Evolutionary conservation across 1,140 invertebrate genomes (phyloP), one percentile per base, ranked within the genome.

Genomic region (Tetramorium alpestre): DNA sequence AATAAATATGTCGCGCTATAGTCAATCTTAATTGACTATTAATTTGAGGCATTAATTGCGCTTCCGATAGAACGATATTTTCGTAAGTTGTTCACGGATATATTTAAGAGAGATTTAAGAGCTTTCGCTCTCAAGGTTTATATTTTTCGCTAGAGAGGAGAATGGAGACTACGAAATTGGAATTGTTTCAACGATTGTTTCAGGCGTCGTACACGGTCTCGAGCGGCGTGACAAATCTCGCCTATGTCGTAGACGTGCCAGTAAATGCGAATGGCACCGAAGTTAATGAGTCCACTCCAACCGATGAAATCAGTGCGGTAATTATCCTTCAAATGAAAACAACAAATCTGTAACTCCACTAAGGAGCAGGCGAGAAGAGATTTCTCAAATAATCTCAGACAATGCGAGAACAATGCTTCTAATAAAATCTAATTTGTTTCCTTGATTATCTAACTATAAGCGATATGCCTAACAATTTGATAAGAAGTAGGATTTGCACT

Each of bases 221-320:
- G n/a, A 41, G n/a, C 47, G 77, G 62, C 47, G 13, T 67, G 13
- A 80, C 51, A 44, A 80, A 80, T 80, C 33, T 0, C 10, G 62
- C 47, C 13, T 69, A 67, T 38, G 47, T 80, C 22, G 10, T 41
- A 28, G 62, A 80, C 47, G 47, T 56, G 8, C 51, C 62, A 3
- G 8, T 28, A 22, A 69, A 69, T 41, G 4, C 3, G 18, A 38
- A 80, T 67, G 33, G n/a, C 51, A 13, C 41, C 28, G 77, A 51
- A 41, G 10, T n/a, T 38, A 80, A 65, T 22, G 62, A n/a, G 3
- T 0, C 62, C 13, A 51, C n/a, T 22, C 28, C 33, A 4, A 33
- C 33, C 3, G 3, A 54, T 11, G 33, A 54, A 54, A 54, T 13
- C 28, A 18, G 49, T 13, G 2, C 4, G 77, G 62, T 80, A 80